Conservation (phyloP, 2,113 vertebrate genomes). For the Chamaea fasciata region DNA sequence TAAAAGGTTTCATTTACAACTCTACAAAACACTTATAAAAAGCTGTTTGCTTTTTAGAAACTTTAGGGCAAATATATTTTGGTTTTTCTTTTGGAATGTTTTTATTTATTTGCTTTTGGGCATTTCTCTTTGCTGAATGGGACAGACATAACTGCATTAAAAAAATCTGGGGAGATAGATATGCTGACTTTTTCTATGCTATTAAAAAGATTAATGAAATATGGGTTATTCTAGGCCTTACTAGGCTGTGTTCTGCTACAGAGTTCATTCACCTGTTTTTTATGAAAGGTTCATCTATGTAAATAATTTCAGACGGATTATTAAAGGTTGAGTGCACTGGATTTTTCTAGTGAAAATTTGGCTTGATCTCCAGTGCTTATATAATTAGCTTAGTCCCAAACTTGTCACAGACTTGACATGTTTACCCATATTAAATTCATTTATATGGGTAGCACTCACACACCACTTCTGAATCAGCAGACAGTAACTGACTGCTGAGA, state of each 20-base stretch:
- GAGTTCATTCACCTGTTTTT: background rate
- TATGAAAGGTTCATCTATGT: background rate
- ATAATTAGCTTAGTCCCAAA: background rate
- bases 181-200: background rate
- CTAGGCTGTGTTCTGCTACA: background rate
- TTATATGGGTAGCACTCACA: background rate
- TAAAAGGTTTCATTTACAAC: background rate
- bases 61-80: background rate
- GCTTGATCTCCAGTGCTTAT: background rate
- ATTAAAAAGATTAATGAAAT: background rate
- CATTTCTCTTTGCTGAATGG: background rate
- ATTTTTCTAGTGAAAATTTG: background rate
- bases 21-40: background rate
- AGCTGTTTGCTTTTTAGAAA: background rate
- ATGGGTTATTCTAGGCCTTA: background rate
- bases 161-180: background rate
- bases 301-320: background rate
- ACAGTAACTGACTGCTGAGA: background rate
- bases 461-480: background rate
- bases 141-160: background rate
- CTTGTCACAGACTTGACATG: background rate
- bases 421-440: background rate
- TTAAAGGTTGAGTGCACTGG: background rate
- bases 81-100: background rate
- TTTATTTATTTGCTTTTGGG: background rate